Conservation (phyloP, 2,797 vertebrate genomes). For the Pristis pectinata region DNA sequence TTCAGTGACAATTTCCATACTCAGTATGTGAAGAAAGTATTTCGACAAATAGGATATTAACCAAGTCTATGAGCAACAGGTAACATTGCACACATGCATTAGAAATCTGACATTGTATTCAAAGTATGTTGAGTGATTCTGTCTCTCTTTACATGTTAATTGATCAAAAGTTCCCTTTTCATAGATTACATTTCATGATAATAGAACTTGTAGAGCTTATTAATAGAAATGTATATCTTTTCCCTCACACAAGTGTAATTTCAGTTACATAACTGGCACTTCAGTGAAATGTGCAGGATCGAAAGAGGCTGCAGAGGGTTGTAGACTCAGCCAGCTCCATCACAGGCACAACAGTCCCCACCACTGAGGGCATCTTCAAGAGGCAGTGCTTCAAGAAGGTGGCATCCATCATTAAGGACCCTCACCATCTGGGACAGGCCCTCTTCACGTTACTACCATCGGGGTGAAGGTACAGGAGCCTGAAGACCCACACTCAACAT, state of each 20-base stretch:
- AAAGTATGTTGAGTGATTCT: not conserved
- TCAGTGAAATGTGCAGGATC: too few species aligned
- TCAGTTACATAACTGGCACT: not conserved
- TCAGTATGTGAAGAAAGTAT: not conserved
- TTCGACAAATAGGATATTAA: not conserved
- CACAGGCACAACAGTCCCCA: too few species aligned
- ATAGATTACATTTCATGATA: conserved; percentile 2
- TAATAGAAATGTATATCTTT: not conserved
- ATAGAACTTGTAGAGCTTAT: not conserved
- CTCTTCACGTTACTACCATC: too few species aligned
- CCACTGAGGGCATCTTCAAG: too few species aligned
- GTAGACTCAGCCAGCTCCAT: too few species aligned
- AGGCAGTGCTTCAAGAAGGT: too few species aligned
- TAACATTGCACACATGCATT: not conserved
- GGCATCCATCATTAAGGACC: too few species aligned
- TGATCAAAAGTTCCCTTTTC: not conserved
- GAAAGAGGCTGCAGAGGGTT: too few species aligned
- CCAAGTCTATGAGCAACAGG: not conserved
- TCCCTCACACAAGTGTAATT: not conserved
- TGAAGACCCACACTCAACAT: too few species aligned
- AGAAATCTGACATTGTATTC: not conserved
- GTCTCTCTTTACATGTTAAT: not conserved
- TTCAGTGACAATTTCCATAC: not conserved
- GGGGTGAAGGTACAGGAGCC: too few species aligned
- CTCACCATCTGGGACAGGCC: too few species aligned